These are phyloP conservation scores for Numida meleagris DNA, from an alignment of 2,113 vertebrate species.

Conservation along the genomic window DNA sequence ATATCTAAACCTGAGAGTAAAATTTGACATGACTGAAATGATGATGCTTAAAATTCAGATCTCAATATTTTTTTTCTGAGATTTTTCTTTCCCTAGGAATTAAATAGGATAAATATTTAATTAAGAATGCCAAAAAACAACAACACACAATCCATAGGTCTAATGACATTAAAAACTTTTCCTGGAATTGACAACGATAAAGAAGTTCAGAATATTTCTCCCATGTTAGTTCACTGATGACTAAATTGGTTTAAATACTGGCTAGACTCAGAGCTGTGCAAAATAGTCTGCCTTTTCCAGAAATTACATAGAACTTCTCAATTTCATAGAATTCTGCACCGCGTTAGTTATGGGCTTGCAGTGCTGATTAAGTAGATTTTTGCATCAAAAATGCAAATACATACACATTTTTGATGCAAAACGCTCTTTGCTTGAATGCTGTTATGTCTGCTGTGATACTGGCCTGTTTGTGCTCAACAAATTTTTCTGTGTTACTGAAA, in stretches of 20 bases:
- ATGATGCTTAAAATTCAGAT: not conserved
- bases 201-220: not conserved
- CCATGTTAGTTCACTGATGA: not conserved
- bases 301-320: slow-evolving; percentile 47
- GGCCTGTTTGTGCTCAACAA: slow-evolving; percentile 28
- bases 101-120: slow-evolving; percentile 1
- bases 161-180: not conserved
- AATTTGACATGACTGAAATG: not conserved
- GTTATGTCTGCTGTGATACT: slow-evolving; percentile 28
- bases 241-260: slow-evolving; percentile 41
- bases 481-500: slow-evolving; percentile 48
- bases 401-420: slow-evolving; percentile 37
- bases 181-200: not conserved
- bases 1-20: not conserved
- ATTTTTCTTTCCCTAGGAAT: not conserved
- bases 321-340: slow-evolving; percentile 55
- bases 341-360: not conserved
- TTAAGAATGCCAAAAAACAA: not conserved
- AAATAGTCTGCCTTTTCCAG: slow-evolving; percentile 32
- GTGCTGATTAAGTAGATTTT: slow-evolving; percentile 38
- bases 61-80: not conserved
- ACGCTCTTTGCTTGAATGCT: slow-evolving; percentile 14
- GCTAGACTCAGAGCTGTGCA: not conserved
- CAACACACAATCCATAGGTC: not conserved
- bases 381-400: slow-evolving; percentile 63